These are phyloP conservation scores for Copsychus sechellarum DNA, from an alignment of 2,113 vertebrate genomes.

Conservation along the genomic window DNA sequence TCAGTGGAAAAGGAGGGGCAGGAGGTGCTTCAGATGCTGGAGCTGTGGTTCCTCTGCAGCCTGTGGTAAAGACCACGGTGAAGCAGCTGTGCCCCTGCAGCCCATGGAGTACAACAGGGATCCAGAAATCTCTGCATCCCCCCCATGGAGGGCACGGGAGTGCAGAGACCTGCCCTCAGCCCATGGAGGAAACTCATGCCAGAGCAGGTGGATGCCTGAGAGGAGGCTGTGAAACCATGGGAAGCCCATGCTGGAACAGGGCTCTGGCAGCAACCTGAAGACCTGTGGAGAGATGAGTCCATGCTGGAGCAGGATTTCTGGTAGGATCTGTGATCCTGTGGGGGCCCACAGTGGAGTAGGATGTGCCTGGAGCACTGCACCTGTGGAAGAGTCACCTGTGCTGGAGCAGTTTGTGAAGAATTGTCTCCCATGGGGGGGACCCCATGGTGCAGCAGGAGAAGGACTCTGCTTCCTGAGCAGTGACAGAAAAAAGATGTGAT, in stretches of 20 bases:
- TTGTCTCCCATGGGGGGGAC: background rate
- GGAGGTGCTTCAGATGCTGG: background rate
- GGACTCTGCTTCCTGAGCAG: background rate
- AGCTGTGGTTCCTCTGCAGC: background rate
- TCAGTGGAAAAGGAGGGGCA: background rate
- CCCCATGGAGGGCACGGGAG: background rate
- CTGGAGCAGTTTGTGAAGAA: background rate
- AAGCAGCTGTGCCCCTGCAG: background rate
- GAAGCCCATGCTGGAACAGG: background rate
- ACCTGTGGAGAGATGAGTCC: background rate
- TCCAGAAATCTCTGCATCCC: too few species aligned
- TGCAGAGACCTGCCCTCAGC: background rate
- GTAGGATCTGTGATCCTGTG: background rate
- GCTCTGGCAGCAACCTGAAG: background rate
- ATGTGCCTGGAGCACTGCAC: background rate
- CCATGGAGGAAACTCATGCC: background rate
- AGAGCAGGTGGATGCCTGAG: background rate
- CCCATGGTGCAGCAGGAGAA: background rate
- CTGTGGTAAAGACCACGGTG: accelerated
- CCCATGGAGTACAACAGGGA: too few species aligned
- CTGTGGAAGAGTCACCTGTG: background rate
- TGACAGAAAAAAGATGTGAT: background rate
- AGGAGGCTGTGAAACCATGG: background rate
- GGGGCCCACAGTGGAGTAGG: background rate
- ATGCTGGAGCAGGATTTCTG: background rate